phyloP scores from a whole-genome alignment of 37 sponge, comb jelly and placozoan species.

The Agelas oroides region DNA sequence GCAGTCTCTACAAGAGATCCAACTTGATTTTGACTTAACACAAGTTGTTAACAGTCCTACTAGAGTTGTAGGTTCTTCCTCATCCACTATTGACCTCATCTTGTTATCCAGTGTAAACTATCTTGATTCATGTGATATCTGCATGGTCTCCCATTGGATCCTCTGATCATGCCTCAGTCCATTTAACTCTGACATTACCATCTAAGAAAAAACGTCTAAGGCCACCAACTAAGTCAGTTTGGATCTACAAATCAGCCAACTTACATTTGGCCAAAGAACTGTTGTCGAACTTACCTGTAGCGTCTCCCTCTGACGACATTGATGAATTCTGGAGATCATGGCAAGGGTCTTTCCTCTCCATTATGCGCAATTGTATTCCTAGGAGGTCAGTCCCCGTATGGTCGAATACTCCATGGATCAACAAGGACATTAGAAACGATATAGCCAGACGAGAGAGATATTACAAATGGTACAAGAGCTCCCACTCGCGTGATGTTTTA shows the following conservation, averaged over 20 bases:
- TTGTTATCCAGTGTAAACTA: neutral
- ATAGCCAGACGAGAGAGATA: neutral
- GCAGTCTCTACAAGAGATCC: neutral
- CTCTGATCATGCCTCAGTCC: constrained; percentile 2
- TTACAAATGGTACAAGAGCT: neutral
- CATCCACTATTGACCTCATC: constrained; percentile 11
- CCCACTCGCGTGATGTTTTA: neutral
- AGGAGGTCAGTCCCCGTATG: neutral
- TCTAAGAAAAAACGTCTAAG: neutral
- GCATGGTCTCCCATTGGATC: neutral
- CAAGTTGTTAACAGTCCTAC: neutral
- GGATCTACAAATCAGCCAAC: neutral
- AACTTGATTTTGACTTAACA: neutral
- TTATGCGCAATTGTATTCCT: neutral
- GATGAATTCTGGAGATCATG: neutral
- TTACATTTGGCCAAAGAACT: neutral
- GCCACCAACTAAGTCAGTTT: neutral
- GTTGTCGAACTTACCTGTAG: neutral
- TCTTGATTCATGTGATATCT: neutral
- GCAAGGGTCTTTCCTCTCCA: neutral
- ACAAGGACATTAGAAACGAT: neutral
- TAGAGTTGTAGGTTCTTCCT: neutral
- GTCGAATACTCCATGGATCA: neutral
- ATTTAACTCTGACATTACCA: neutral
- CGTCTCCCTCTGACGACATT: neutral